phyloP scores from a whole-genome alignment of 2,888 invertebrate genomes.

The Tetragonula carbonaria region DNA sequence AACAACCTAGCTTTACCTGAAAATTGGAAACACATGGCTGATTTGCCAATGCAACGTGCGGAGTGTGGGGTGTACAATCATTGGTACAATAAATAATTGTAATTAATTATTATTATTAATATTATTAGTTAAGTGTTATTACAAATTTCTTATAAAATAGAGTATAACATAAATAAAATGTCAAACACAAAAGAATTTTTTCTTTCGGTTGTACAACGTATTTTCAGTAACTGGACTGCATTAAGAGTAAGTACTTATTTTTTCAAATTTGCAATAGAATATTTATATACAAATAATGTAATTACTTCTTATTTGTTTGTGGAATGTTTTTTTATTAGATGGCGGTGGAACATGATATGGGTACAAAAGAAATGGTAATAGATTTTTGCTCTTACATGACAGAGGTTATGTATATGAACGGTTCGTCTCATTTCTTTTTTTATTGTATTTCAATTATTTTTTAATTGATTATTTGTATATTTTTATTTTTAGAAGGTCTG shows the following conservation, averaged over 20 bases:
- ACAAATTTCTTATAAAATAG: neutral
- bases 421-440: slow-evolving; percentile 57
- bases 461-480: slow-evolving; percentile 7
- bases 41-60: neutral
- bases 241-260: slow-evolving; percentile 68
- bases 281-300: neutral
- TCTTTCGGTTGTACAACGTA: slow-evolving; percentile 72
- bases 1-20: slow-evolving; percentile 24
- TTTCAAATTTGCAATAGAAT: neutral
- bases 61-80: neutral
- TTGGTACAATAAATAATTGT: neutral
- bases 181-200: slow-evolving; percentile 70
- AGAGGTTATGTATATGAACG: slow-evolving; percentile 78
- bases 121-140: neutral
- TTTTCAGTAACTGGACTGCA: slow-evolving; percentile 82
- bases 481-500: slow-evolving; percentile 70
- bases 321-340: slow-evolving; percentile 66
- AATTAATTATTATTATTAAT: neutral
- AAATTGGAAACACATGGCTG: slow-evolving; percentile 28
- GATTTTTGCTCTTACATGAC: slow-evolving; percentile 76
- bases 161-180: slow-evolving; percentile 61
- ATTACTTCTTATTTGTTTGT: neutral
- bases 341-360: slow-evolving; percentile 80
- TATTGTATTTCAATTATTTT: neutral
- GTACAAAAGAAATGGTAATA: slow-evolving; percentile 72